These are phyloP conservation scores for Bovichtus diacanthus DNA, from an alignment of 2,797 vertebrate species.

Conservation along the genomic window DNA sequence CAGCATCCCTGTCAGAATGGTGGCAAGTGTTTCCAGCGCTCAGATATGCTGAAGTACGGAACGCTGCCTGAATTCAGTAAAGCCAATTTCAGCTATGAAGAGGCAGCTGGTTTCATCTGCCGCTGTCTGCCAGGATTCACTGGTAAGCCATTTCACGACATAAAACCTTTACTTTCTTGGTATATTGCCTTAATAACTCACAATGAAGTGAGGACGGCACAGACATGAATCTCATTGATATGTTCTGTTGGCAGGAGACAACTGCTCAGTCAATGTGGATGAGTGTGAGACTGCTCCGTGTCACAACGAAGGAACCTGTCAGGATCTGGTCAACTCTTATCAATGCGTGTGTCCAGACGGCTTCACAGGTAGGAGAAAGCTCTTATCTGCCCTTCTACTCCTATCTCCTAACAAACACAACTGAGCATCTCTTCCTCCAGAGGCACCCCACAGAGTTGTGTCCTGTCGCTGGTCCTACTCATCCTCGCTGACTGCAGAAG, in stretches of 20 bases:
- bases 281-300: constrained; percentile 92
- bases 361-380: constrained; percentile 88
- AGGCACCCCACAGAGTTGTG: background rate
- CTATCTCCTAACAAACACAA: constrained; percentile 17
- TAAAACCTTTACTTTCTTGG: background rate
- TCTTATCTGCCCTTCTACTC: constrained; percentile 29
- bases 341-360: constrained; percentile 88
- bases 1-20: constrained; percentile 86
- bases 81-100: constrained; percentile 84
- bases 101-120: constrained; percentile 91
- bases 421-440: constrained; percentile 10
- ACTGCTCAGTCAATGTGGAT: constrained; percentile 88
- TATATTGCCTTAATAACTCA: background rate
- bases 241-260: constrained; percentile 84
- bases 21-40: constrained; percentile 89
- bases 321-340: constrained; percentile 89
- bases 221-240: background rate
- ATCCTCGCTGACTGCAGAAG: background rate
- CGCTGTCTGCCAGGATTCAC: constrained; percentile 89
- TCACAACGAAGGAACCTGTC: constrained; percentile 87
- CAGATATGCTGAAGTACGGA: constrained; percentile 84
- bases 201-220: background rate
- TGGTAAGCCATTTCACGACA: constrained; percentile 80
- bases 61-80: constrained; percentile 76
- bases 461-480: constrained; percentile 1